These are phyloP conservation scores for Phaethornis superciliosus DNA, from an alignment of 2,113 vertebrate species.

Conservation along the genomic window DNA sequence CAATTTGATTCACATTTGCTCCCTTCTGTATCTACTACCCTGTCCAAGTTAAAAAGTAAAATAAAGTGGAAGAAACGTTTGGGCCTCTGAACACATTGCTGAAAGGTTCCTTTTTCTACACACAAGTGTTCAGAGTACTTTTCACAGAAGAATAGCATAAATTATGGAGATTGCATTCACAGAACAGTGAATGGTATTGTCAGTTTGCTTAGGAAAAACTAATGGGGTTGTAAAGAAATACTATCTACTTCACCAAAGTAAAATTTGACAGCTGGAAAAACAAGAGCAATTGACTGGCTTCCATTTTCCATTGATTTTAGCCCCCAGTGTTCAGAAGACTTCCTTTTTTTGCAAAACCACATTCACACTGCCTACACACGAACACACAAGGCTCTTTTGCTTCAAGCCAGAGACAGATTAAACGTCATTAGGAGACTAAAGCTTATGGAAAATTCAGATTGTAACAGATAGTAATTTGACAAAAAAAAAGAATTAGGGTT, in stretches of 20 bases:
- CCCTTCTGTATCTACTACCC: background rate
- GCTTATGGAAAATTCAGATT: constrained; percentile 35
- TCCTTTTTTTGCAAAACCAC: constrained; percentile 61
- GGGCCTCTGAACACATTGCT: constrained; percentile 10
- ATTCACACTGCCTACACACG: constrained; percentile 40
- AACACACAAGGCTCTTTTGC: constrained; percentile 34
- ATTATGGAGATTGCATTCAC: constrained; percentile 4
- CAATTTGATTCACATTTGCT: background rate
- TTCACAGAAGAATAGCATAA: constrained; percentile 41
- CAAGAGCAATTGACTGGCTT: constrained; percentile 62
- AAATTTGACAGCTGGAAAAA: constrained; percentile 78
- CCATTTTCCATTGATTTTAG: constrained; percentile 70
- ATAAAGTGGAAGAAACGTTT: background rate
- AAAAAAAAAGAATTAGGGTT: constrained; percentile 37
- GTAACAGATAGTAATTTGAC: constrained; percentile 62
- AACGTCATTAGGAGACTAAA: constrained; percentile 54
- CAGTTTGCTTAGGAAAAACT: constrained; percentile 63
- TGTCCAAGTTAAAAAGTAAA: constrained; percentile 21
- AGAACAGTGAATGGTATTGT: constrained; percentile 66
- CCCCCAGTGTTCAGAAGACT: constrained; percentile 52
- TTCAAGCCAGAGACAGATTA: constrained; percentile 60
- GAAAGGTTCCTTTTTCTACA: constrained; percentile 42
- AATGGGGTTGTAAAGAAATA: constrained; percentile 71
- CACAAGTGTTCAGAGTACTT: constrained; percentile 29
- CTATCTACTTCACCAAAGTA: constrained; percentile 68